Evolutionary conservation across 2,797 vertebrate genomes (phyloP).

Genomic region (Heliangelus exortis): DNA sequence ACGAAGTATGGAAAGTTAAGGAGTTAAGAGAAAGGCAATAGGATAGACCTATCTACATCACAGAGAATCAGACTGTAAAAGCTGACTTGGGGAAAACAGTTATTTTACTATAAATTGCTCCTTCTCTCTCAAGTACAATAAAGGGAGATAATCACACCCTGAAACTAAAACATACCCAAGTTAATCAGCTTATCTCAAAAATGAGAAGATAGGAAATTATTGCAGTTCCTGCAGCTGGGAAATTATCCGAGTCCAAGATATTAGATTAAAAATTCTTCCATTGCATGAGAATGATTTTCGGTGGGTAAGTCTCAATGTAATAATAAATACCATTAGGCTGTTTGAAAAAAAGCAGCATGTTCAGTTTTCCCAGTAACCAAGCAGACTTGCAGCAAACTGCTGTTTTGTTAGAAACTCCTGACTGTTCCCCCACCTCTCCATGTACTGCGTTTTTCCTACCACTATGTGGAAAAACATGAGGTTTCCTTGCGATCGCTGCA

Average conservation of each 20-base stretch:
- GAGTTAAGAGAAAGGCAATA: not conserved
- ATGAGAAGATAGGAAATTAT: constrained; percentile 47
- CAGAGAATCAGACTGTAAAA: constrained; percentile 2
- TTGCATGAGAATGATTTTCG: constrained; percentile 28
- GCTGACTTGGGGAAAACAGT: constrained; percentile 2
- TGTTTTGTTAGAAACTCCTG: not conserved
- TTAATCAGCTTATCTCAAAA: constrained; percentile 49
- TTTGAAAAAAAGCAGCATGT: constrained; percentile 28
- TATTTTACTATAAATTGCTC: constrained; percentile 19
- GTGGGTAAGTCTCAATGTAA: constrained; percentile 49
- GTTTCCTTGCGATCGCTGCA: not conserved
- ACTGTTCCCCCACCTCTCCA: not conserved
- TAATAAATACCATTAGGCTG: constrained; percentile 57
- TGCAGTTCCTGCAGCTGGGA: constrained; percentile 59
- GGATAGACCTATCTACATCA: not conserved
- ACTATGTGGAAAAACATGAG: not conserved
- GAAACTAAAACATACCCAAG: constrained; percentile 25
- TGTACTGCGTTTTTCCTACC: not conserved
- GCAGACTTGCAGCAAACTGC: not conserved
- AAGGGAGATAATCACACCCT: constrained; percentile 29
- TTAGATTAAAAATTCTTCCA: constrained; percentile 65
- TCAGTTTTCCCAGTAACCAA: constrained; percentile 37
- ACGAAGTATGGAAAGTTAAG: not conserved
- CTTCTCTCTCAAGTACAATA: constrained; percentile 19
- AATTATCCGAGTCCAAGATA: constrained; percentile 38